Percentiles rank a stretch among this genome's conserved stretches.
These are phyloP conservation scores for Folsomia candida DNA, from an alignment of 2,888 invertebrate species.

Conservation along the genomic window DNA sequence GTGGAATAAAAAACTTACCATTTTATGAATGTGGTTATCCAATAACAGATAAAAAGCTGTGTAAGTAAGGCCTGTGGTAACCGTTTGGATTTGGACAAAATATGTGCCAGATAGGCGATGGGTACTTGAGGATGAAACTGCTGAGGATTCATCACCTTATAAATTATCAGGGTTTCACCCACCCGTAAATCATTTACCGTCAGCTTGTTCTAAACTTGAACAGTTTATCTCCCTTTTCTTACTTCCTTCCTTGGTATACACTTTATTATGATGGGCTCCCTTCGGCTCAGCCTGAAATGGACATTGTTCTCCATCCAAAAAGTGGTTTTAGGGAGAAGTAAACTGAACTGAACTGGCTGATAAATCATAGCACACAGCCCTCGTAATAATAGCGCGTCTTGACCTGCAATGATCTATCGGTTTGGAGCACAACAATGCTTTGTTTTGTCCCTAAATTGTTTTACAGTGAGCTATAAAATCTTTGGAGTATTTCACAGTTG, in stretches of 20 bases:
- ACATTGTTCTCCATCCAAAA: neutral
- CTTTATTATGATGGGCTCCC: neutral
- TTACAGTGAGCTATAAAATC: too few species aligned
- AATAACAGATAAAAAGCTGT: too few species aligned
- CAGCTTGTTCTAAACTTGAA: neutral
- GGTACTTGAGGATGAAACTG: neutral
- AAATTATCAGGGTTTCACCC: slow-evolving; percentile 28
- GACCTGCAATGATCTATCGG: neutral
- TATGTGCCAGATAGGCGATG: too few species aligned
- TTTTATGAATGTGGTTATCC: too few species aligned
- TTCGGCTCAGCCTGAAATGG: neutral
- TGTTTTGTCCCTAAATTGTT: neutral
- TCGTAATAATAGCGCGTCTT: neutral
- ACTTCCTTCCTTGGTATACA: too few species aligned
- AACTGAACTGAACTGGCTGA: neutral
- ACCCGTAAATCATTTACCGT: slow-evolving; percentile 25
- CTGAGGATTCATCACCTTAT: slow-evolving; percentile 26
- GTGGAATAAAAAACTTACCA: too few species aligned
- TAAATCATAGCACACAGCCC: neutral
- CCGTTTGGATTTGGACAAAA: too few species aligned
- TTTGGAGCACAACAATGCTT: neutral
- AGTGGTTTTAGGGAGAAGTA: too few species aligned
- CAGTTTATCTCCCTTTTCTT: neutral
- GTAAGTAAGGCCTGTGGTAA: too few species aligned
- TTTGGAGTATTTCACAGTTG: too few species aligned